phyloP scores from a whole-genome alignment of 2,888 invertebrate genomes.

The Phaonia tiefii region DNA sequence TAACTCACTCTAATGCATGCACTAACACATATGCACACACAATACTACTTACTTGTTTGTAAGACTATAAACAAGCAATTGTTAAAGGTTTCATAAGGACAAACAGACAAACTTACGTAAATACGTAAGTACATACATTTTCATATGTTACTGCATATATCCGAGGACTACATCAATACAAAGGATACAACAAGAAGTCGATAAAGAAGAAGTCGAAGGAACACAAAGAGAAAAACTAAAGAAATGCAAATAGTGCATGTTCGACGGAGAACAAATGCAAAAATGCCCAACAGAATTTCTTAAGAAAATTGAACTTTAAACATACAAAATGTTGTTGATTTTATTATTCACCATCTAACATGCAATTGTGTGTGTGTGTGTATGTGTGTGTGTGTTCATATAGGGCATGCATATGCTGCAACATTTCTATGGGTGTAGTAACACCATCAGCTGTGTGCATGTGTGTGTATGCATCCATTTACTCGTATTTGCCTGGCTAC shows the following conservation, averaged over 20 bases:
- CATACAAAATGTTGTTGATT: constrained; percentile 55
- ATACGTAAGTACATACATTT: background rate
- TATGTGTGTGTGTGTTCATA: background rate
- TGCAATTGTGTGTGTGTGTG: background rate
- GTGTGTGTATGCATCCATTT: background rate
- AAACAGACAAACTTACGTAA: background rate
- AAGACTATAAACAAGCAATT: constrained; percentile 62
- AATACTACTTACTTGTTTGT: constrained; percentile 46
- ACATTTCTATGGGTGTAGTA: background rate
- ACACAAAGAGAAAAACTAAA: background rate
- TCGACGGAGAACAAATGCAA: background rate
- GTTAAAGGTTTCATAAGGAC: constrained; percentile 49
- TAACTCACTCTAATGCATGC: background rate
- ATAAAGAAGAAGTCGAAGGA: background rate
- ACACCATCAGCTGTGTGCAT: background rate
- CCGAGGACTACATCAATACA: constrained; percentile 6
- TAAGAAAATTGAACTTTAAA: constrained; percentile 51
- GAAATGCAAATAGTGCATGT: constrained; percentile 30
- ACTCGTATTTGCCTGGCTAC: background rate
- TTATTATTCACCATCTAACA: constrained; percentile 52
- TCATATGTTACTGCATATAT: no score
- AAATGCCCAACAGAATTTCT: constrained; percentile 41
- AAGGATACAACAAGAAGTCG: background rate
- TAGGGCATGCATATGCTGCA: background rate
- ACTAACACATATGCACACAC: background rate